phyloP scores from a whole-genome alignment of 2,797 vertebrate species.

The Tadarida brasiliensis region DNA sequence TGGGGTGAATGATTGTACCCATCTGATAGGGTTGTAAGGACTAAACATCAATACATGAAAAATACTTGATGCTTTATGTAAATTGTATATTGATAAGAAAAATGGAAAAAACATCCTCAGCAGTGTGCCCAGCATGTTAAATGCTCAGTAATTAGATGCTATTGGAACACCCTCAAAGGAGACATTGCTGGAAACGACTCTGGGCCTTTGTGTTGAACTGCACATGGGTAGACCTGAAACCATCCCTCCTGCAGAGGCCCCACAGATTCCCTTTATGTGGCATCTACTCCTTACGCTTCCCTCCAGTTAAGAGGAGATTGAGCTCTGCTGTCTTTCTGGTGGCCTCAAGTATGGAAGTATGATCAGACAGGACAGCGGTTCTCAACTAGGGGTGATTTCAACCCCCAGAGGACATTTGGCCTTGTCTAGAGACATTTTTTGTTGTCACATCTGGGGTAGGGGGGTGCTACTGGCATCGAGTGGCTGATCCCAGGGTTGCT shows the following conservation, averaged over 20 bases:
- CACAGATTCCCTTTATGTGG: background rate
- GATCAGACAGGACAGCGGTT: background rate
- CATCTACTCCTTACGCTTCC: background rate
- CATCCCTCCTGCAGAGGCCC: background rate
- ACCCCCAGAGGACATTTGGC: background rate
- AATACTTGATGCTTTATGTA: background rate
- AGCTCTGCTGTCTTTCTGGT: rapidly evolving
- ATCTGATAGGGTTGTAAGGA: background rate
- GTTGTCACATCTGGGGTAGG: background rate
- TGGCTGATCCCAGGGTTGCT: background rate
- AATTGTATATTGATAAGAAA: background rate
- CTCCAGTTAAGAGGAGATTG: background rate
- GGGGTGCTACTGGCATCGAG: background rate
- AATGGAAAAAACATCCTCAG: background rate
- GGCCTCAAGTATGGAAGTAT: background rate
- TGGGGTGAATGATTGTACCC: background rate
- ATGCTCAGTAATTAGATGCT: background rate
- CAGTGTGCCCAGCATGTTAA: background rate
- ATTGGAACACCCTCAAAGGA: background rate
- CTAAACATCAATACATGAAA: background rate
- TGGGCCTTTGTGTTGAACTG: background rate
- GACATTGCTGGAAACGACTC: background rate
- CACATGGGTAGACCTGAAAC: rapidly evolving
- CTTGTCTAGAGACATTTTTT: background rate
- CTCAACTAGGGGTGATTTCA: background rate